Percentiles rank a stretch among this genome's conserved stretches.
phyloP scores from a whole-genome alignment of 2,888 invertebrate genomes.

The Taenaris catops region DNA sequence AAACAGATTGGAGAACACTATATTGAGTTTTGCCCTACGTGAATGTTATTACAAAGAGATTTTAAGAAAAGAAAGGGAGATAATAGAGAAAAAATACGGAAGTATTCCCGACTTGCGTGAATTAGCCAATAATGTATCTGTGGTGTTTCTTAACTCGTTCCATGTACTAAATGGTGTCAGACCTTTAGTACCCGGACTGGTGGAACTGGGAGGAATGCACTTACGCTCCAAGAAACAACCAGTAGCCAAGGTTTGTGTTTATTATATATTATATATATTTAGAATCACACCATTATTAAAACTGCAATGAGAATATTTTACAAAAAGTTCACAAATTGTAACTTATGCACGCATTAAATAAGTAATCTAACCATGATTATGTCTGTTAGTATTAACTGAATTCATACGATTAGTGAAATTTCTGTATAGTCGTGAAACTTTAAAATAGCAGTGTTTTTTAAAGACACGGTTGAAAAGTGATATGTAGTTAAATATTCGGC shows the following conservation, averaged over 20 bases:
- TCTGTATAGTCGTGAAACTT: no score
- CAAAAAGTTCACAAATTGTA: no score
- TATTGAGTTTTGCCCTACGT: constrained; percentile 42
- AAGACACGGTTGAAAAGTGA: no score
- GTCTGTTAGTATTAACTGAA: no score
- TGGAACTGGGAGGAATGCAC: constrained; percentile 84
- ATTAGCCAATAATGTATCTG: constrained; percentile 69
- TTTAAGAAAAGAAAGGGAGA: constrained; percentile 48
- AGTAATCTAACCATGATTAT: no score
- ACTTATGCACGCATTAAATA: no score
- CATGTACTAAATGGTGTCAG: constrained; percentile 78
- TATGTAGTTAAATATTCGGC: no score
- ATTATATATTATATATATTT: no score
- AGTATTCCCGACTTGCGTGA: constrained; percentile 71
- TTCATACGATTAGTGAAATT: no score
- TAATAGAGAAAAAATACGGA: constrained; percentile 65
- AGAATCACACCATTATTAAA: no score
- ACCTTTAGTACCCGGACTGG: constrained; percentile 75
- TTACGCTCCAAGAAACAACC: constrained; percentile 51
- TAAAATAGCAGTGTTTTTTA: no score
- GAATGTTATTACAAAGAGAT: constrained; percentile 49
- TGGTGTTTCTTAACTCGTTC: constrained; percentile 81
- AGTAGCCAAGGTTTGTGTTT: constrained; percentile 56
- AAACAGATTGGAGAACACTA: constrained; percentile 63
- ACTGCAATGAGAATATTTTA: no score